phyloP scores from a whole-genome alignment of 2,113 vertebrate genomes.

The Geococcyx californianus region DNA sequence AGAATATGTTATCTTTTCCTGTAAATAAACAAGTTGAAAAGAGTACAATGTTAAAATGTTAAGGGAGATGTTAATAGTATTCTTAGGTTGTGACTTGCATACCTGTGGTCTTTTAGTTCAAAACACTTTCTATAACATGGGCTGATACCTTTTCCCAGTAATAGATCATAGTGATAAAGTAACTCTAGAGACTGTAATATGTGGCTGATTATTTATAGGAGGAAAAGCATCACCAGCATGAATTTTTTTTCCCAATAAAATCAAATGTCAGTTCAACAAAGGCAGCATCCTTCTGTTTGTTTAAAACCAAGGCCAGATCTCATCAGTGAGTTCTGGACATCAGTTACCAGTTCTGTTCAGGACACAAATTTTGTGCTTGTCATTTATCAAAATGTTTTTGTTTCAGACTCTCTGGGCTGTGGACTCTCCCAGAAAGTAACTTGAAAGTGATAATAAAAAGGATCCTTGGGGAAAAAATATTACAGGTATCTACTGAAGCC shows the following conservation, averaged over 20 bases:
- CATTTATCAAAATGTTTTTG: not conserved
- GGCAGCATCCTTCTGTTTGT: not conserved
- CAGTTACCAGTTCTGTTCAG: not conserved
- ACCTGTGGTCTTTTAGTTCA: constrained; percentile 1
- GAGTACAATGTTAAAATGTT: constrained; percentile 1
- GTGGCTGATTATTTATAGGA: not conserved
- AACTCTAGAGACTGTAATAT: not conserved
- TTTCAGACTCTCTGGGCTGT: not conserved
- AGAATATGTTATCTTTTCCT: not conserved
- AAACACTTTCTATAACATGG: not conserved
- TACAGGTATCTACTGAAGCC: not conserved
- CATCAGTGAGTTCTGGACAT: not conserved
- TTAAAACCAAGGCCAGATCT: too few relatives aligned
- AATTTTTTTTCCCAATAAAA: not conserved
- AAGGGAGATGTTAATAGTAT: constrained; percentile 23
- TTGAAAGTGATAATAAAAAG: not conserved
- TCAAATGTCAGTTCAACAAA: not conserved
- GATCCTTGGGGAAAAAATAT: not conserved
- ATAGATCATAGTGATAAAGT: not conserved
- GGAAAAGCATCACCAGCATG: not conserved
- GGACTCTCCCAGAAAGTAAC: not conserved
- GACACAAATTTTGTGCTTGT: not conserved
- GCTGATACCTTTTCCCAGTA: not conserved
- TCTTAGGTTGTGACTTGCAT: not conserved
- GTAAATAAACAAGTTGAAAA: constrained; percentile 51